phyloP scores from a whole-genome alignment of 2,888 invertebrate species.

The Cosmia trapezina region DNA sequence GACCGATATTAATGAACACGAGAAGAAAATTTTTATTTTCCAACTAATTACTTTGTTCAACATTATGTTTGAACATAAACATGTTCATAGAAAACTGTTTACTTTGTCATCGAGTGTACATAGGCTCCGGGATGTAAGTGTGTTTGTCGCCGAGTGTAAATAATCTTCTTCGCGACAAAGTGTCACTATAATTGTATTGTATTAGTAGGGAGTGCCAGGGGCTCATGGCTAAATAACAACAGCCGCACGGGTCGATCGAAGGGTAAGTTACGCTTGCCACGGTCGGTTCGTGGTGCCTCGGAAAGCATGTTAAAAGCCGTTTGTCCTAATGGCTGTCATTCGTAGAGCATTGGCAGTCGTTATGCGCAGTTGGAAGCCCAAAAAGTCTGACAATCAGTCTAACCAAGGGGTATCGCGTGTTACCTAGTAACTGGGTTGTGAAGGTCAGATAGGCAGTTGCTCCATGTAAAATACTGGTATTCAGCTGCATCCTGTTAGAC shows the following conservation, averaged over 20 bases:
- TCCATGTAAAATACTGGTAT: neutral
- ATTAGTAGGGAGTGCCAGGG: conserved; percentile 6
- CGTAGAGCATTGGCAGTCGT: neutral
- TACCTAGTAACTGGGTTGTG: neutral
- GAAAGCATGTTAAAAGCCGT: neutral
- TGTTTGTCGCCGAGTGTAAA: conserved; percentile 44
- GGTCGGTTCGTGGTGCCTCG: neutral
- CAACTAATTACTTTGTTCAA: conserved; percentile 46
- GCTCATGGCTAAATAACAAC: neutral
- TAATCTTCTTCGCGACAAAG: conserved; percentile 35
- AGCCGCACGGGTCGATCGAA: neutral
- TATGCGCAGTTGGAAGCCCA: neutral
- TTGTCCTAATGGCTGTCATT: neutral
- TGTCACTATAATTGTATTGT: conserved; percentile 32
- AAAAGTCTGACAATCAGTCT: neutral
- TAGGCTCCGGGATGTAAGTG: conserved; percentile 47
- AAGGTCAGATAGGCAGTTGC: neutral
- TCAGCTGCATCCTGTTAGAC: neutral
- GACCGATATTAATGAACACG: conserved; percentile 56
- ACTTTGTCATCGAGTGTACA: conserved; percentile 40
- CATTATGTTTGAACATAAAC: conserved; percentile 44
- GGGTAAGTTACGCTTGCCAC: neutral
- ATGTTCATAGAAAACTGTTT: conserved; percentile 45
- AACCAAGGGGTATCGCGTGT: neutral
- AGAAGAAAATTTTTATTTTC: conserved; percentile 51